phyloP scores from a whole-genome alignment of 2,888 invertebrate genomes.

The Penaeus monodon region DNA sequence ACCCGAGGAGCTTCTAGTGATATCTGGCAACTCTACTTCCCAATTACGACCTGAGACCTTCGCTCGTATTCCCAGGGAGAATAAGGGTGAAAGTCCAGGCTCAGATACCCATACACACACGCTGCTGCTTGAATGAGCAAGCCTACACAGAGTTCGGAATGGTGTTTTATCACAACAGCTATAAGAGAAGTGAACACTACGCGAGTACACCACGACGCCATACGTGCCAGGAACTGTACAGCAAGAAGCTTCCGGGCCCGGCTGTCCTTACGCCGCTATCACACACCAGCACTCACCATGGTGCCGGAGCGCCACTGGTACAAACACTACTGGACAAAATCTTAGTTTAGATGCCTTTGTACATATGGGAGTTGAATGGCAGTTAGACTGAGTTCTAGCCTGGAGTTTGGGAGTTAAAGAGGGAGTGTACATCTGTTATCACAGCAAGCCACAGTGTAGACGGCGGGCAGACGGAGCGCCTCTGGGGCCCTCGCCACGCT shows the following conservation, averaged over 20 bases:
- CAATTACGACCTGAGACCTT: constrained; percentile 35
- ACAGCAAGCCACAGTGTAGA: constrained; percentile 57
- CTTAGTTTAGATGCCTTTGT: constrained; percentile 57
- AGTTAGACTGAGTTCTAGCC: constrained; percentile 53
- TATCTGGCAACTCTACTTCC: constrained; percentile 40
- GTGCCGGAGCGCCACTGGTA: constrained; percentile 28
- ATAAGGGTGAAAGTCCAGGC: constrained; percentile 35
- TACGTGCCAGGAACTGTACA: constrained; percentile 34
- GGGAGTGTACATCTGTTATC: constrained; percentile 54
- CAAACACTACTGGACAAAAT: constrained; percentile 37
- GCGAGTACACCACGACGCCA: neutral
- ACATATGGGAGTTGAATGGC: constrained; percentile 55
- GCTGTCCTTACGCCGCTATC: constrained; percentile 7
- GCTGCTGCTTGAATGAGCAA: constrained; percentile 40
- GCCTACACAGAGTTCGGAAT: constrained; percentile 52
- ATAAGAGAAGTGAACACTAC: constrained; percentile 21
- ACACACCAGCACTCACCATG: constrained; percentile 28
- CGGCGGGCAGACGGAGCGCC: constrained; percentile 26
- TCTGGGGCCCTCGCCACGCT: constrained; percentile 10
- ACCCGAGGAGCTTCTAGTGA: constrained; percentile 26
- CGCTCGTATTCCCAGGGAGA: constrained; percentile 38
- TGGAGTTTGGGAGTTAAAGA: constrained; percentile 43
- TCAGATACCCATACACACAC: constrained; percentile 32
- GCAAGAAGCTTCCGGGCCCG: constrained; percentile 32
- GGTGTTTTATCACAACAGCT: constrained; percentile 50